phyloP scores from a whole-genome alignment of 2,113 vertebrate genomes.

The Typhlomys cinereus region DNA sequence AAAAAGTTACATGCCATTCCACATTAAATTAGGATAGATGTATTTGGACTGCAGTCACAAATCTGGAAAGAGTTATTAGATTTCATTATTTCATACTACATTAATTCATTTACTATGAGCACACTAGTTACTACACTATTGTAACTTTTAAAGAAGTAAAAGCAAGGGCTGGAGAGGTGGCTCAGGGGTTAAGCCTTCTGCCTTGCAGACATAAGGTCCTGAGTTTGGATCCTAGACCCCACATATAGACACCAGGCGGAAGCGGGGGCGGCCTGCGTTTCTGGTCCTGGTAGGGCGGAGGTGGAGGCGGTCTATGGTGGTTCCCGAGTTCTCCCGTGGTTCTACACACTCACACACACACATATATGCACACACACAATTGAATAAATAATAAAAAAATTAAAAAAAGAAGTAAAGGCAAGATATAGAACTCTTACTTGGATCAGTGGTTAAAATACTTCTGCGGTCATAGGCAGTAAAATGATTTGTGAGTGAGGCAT shows the following conservation, averaged over 20 bases:
- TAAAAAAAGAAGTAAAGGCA: too few species aligned
- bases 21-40: background rate
- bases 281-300: too few species aligned
- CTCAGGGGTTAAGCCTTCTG: too few species aligned
- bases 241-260: too few species aligned
- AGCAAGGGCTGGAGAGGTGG: background rate
- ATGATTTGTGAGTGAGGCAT: background rate
- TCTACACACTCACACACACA: too few species aligned
- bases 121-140: background rate
- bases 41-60: background rate
- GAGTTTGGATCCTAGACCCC: too few species aligned
- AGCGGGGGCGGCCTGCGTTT: too few species aligned
- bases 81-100: conserved; percentile 21
- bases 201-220: too few species aligned
- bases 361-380: too few species aligned
- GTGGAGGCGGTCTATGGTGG: too few species aligned
- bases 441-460: conserved; percentile 34
- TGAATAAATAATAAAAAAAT: too few species aligned
- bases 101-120: background rate
- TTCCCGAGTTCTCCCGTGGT: too few species aligned
- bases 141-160: background rate
- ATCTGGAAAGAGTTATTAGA: background rate
- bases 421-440: conserved; percentile 24
- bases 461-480: background rate
- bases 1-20: background rate